A percentile compares a stretch with the other conserved stretches of the same genome.
Conservation (phyloP, 2,113 vertebrate genomes). For the Triplophysa dalaica region DNA sequence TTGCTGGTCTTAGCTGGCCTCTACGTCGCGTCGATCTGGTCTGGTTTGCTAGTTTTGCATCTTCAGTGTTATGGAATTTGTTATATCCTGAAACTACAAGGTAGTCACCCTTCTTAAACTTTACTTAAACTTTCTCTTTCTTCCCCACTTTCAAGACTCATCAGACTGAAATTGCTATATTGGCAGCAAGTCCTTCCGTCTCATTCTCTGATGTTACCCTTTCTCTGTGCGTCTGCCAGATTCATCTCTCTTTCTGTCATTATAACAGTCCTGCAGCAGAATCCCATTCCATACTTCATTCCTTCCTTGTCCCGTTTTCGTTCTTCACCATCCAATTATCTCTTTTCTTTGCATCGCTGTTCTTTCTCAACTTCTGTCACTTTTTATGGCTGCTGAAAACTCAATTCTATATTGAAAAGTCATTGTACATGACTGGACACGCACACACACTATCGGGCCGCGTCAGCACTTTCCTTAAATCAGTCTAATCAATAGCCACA, state of each 20-base stretch:
- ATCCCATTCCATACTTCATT: neutral
- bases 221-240: neutral
- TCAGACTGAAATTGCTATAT: constrained; percentile 20
- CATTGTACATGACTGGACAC: constrained; percentile 18
- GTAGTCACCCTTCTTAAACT: neutral
- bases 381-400: neutral
- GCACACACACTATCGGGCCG: neutral
- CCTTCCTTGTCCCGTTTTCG: constrained; percentile 17
- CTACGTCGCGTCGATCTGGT: neutral
- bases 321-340: constrained; percentile 36
- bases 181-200: constrained; percentile 9
- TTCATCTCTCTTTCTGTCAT: constrained; percentile 14
- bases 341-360: constrained; percentile 9
- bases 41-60: neutral
- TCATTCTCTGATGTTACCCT: neutral
- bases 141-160: neutral
- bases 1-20: neutral
- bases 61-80: too few species aligned
- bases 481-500: constrained; percentile 31
- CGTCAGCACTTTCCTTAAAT: constrained; percentile 16
- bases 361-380: neutral
- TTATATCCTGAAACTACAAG: neutral
- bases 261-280: constrained; percentile 18
- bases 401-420: constrained; percentile 23
- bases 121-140: neutral